phyloP scores from a whole-genome alignment of 2,113 vertebrate species.

The Manacus vitellinus region DNA sequence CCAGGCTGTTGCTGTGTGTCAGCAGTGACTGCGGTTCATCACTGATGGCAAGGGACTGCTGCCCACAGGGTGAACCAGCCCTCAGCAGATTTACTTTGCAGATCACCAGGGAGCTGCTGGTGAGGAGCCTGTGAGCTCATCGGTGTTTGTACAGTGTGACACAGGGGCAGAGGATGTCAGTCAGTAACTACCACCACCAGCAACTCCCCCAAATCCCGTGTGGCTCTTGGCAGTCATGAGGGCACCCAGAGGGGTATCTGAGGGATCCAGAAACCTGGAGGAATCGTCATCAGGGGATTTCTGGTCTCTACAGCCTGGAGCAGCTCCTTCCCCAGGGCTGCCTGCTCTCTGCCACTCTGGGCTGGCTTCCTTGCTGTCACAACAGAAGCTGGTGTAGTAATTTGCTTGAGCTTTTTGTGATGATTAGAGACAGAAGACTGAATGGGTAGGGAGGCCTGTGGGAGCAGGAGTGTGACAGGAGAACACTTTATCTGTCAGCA shows the following conservation, averaged over 20 bases:
- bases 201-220: fast-evolving
- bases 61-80: background rate
- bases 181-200: background rate
- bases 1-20: background rate
- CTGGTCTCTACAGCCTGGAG: background rate
- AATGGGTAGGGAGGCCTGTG: background rate
- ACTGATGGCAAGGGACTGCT: fast-evolving
- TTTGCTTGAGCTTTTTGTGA: background rate
- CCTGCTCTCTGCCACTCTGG: background rate
- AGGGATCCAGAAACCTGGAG: background rate
- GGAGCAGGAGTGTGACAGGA: constrained; percentile 21
- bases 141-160: background rate
- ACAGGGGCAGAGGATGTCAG: background rate
- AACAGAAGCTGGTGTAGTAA: background rate
- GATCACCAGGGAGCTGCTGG: background rate
- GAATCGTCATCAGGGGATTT: background rate
- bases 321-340: background rate
- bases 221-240: background rate
- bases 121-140: background rate
- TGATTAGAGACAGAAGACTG: constrained; percentile 22
- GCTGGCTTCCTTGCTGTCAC: background rate
- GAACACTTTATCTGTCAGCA: constrained; percentile 21
- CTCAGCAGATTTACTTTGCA: background rate
- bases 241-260: background rate
- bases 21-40: fast-evolving